Percentiles rank a stretch among this genome's conserved stretches.
These are phyloP conservation scores for Pachliopta kotzebuea DNA, from an alignment of 2,888 invertebrate species.

Conservation along the genomic window DNA sequence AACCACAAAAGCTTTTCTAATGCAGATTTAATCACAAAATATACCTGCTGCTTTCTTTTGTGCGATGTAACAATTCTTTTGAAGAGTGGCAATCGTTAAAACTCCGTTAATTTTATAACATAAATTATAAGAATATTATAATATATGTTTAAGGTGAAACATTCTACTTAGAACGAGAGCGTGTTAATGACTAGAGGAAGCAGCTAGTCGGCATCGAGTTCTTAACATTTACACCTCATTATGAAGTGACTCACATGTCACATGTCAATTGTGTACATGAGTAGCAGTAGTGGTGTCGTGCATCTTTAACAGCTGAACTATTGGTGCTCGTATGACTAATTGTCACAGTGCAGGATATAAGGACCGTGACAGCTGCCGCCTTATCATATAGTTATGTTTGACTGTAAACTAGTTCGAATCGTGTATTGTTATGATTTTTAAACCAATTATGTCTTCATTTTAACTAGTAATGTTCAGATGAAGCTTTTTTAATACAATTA, in stretches of 20 bases:
- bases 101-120: background rate
- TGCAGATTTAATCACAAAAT: background rate
- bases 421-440: too few relatives aligned
- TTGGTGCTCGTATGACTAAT: constrained; percentile 36
- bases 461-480: too few relatives aligned
- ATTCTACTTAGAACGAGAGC: background rate
- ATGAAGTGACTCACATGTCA: constrained; percentile 58
- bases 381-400: too few relatives aligned
- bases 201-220: constrained; percentile 35
- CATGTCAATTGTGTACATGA: constrained; percentile 61
- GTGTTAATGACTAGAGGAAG: constrained; percentile 14
- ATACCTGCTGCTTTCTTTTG: background rate
- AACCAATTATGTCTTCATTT: too few relatives aligned
- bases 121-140: background rate
- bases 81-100: background rate
- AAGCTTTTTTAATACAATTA: background rate
- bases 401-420: too few relatives aligned
- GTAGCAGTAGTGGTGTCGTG: constrained; percentile 24
- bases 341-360: background rate
- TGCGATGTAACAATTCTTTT: background rate
- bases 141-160: constrained; percentile 13
- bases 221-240: constrained; percentile 55
- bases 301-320: constrained; percentile 17
- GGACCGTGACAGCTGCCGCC: too few relatives aligned
- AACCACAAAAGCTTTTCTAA: background rate